A percentile compares a stretch with the other conserved stretches of the same genome.
These are phyloP conservation scores for Oxyura jamaicensis DNA, from an alignment of 2,113 vertebrate species.

Conservation along the genomic window DNA sequence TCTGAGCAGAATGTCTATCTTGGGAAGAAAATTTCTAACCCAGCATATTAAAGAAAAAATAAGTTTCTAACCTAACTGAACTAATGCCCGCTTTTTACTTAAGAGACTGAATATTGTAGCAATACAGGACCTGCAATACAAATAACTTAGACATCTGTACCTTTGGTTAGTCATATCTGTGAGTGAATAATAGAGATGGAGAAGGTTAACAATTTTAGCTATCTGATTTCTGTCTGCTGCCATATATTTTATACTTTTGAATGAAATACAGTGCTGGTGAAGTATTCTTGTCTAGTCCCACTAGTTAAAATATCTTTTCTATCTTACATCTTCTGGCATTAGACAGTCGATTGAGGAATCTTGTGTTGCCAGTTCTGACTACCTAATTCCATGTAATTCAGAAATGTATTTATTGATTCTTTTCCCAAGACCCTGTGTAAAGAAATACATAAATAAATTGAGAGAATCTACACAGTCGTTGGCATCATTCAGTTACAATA, in stretches of 20 bases:
- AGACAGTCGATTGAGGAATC: background rate
- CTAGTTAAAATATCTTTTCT: background rate
- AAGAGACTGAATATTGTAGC: background rate
- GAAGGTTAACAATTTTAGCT: background rate
- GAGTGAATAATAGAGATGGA: background rate
- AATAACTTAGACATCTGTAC: background rate
- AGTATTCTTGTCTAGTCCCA: background rate
- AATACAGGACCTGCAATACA: background rate
- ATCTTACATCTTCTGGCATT: fast-evolving
- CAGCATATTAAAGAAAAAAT: background rate
- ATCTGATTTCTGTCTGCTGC: background rate
- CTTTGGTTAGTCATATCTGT: background rate
- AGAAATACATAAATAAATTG: background rate
- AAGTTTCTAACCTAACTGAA: background rate
- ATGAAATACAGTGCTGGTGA: background rate
- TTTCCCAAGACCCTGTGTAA: background rate
- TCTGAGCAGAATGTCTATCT: background rate
- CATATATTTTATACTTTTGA: background rate
- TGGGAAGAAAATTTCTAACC: background rate
- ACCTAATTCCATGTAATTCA: background rate
- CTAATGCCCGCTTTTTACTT: background rate
- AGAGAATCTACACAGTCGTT: background rate
- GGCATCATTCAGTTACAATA: background rate
- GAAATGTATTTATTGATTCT: background rate
- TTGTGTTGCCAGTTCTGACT: background rate